Evolutionary conservation across 2,797 vertebrate species (phyloP).

Genomic region (Rhabdomys pumilio): DNA sequence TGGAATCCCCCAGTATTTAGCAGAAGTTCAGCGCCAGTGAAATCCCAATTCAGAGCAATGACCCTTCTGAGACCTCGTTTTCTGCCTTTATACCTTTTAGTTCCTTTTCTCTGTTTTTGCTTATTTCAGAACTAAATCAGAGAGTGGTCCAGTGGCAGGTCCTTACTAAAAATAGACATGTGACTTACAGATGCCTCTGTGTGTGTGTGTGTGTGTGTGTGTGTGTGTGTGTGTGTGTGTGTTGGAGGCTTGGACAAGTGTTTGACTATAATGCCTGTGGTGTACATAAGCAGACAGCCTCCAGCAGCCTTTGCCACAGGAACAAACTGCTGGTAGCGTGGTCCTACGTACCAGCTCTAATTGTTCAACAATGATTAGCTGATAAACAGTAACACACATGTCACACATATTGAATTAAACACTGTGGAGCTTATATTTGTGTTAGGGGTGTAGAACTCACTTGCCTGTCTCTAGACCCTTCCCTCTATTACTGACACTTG

Average conservation of each 20-base stretch:
- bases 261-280: background rate
- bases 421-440: background rate
- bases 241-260: background rate
- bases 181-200: background rate
- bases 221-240: too few species aligned
- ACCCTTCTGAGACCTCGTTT: slow-evolving; percentile 24
- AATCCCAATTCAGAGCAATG: slow-evolving; percentile 22
- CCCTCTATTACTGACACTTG: background rate
- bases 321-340: background rate
- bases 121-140: slow-evolving; percentile 38
- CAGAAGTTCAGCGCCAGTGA: background rate
- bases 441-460: background rate
- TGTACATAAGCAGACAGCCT: background rate
- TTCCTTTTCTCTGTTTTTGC: slow-evolving; percentile 5
- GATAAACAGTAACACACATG: slow-evolving; percentile 38
- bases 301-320: slow-evolving; percentile 22
- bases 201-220: background rate
- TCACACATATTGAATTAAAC: slow-evolving; percentile 36
- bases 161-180: background rate
- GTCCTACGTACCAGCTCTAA: background rate
- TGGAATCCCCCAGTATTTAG: background rate
- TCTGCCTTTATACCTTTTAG: background rate
- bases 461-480: background rate
- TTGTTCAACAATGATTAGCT: slow-evolving; percentile 25
- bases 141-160: background rate